Evolutionary conservation across 1,140 invertebrate species (phyloP).

Genomic region (Coboldia fuscipes): DNA sequence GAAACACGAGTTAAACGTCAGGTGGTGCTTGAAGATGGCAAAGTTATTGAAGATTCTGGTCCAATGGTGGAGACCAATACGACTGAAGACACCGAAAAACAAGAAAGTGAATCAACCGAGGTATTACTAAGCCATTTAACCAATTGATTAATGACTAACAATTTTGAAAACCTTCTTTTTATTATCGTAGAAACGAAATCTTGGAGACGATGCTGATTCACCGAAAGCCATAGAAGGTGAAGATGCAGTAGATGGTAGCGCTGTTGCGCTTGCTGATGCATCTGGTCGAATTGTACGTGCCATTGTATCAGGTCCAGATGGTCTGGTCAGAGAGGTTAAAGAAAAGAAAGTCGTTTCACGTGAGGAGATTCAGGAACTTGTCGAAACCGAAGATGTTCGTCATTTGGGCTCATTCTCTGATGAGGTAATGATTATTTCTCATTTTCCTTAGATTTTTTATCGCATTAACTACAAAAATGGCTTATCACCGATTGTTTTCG

Average conservation of each 20-base stretch:
- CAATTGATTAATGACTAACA: background rate
- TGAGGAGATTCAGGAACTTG: conserved; percentile 57
- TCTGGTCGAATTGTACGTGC: conserved; percentile 8
- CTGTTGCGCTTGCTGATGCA: conserved; percentile 4
- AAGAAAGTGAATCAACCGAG: conserved; percentile 68
- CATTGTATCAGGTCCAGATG: conserved; percentile 25
- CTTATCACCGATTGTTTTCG: too few species aligned
- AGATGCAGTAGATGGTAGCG: conserved; percentile 5
- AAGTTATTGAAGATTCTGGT: conserved; percentile 69
- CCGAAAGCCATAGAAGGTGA: conserved; percentile 4
- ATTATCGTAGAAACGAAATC: conserved; percentile 1
- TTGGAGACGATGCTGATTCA: conserved; percentile 2
- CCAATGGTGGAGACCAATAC: conserved; percentile 73
- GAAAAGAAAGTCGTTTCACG: conserved; percentile 57
- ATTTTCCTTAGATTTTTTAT: too few species aligned
- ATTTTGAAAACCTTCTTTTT: conserved; percentile 1
- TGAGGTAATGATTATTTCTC: conserved; percentile 50
- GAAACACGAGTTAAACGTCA: conserved; percentile 76
- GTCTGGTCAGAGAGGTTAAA: conserved; percentile 55
- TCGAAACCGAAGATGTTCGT: conserved; percentile 61
- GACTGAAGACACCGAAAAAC: conserved; percentile 68
- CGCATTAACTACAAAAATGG: too few species aligned
- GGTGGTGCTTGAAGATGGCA: conserved; percentile 69
- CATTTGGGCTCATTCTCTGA: conserved; percentile 64
- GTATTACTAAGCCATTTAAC: conserved; percentile 20